phyloP scores from a whole-genome alignment of 2,113 vertebrate genomes.

The Cettia cetti region DNA sequence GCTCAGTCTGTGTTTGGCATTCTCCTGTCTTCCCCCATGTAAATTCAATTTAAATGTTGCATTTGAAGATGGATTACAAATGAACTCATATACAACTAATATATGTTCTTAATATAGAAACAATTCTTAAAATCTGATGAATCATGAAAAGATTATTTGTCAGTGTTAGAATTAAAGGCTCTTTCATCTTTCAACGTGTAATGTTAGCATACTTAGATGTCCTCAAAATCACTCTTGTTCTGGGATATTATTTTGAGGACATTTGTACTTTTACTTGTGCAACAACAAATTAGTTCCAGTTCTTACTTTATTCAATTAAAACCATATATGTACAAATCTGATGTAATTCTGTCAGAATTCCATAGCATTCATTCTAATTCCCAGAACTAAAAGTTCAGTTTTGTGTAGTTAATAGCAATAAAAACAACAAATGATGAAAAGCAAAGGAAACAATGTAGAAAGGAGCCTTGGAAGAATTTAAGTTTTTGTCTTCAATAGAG shows the following conservation, averaged over 20 bases:
- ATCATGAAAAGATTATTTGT: neutral
- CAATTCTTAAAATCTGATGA: neutral
- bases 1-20: neutral
- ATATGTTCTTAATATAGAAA: neutral
- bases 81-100: neutral
- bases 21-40: neutral
- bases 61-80: neutral
- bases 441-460: neutral
- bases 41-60: neutral
- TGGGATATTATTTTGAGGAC: neutral
- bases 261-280: neutral
- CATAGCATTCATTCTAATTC: neutral
- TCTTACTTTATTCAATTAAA: neutral
- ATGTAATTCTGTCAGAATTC: neutral
- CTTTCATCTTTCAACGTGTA: neutral
- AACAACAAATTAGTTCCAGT: neutral
- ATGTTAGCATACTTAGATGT: neutral
- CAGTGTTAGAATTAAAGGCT: neutral
- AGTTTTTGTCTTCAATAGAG: neutral
- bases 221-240: neutral
- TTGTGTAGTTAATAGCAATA: neutral
- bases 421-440: neutral
- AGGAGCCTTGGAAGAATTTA: neutral
- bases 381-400: neutral
- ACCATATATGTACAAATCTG: neutral